Evolutionary conservation across 1,140 invertebrate species (phyloP).

Genomic region (Trachymyrmex septentrionalis): DNA sequence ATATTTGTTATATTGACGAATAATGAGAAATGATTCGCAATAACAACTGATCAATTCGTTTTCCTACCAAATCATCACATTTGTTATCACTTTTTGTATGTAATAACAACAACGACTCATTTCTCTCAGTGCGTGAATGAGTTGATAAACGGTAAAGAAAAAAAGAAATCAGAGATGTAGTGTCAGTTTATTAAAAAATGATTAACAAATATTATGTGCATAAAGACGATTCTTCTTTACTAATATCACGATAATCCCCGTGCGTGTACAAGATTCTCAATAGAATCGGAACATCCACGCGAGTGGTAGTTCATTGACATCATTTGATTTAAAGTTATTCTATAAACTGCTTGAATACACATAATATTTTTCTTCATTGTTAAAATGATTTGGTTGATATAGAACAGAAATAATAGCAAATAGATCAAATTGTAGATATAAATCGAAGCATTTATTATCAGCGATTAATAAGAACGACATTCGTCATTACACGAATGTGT

Average conservation of each 20-base stretch:
- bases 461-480: conserved; percentile 47
- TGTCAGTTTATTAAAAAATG: not conserved
- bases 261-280: not conserved
- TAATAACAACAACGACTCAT: no score
- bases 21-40: no score
- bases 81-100: no score
- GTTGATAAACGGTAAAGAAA: not conserved
- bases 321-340: conserved; percentile 29
- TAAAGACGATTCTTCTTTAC: not conserved
- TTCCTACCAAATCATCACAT: no score
- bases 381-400: conserved; percentile 35
- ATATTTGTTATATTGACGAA: no score
- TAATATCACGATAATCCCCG: not conserved
- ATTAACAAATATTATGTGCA: not conserved
- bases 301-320: conserved; percentile 11
- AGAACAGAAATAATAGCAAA: not conserved
- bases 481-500: conserved; percentile 34
- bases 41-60: no score
- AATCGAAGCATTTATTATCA: conserved; percentile 42
- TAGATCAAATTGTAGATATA: not conserved
- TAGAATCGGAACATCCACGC: not conserved
- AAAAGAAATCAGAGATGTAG: not conserved
- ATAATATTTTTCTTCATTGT: conserved; percentile 33
- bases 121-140: not conserved
- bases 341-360: not conserved